phyloP scores from a whole-genome alignment of 2,797 vertebrate species.

The Pristis pectinata region DNA sequence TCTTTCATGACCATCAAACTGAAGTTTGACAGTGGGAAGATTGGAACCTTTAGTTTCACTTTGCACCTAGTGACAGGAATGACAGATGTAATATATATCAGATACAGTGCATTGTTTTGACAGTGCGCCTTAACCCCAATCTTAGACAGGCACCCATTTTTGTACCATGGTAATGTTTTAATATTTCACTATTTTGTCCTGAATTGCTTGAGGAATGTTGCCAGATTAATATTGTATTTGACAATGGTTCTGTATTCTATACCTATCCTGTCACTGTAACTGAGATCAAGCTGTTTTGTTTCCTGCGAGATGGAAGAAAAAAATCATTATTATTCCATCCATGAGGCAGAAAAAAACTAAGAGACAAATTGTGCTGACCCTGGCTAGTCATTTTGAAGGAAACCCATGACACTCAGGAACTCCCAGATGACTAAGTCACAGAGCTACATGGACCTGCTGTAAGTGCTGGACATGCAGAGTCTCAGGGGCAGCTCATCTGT shows the following conservation, averaged over 20 bases:
- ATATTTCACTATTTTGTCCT: not conserved
- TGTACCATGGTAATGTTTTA: no score
- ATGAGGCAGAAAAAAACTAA: not conserved
- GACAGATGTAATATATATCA: conserved; percentile 3
- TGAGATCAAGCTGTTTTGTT: not conserved
- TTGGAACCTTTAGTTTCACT: conserved; percentile 3
- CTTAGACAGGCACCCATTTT: not conserved
- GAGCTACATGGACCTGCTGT: no score
- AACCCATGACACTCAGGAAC: no score
- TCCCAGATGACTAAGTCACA: no score
- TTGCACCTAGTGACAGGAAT: not conserved
- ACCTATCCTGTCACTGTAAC: no score
- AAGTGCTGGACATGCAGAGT: no score
- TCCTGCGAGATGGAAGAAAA: not conserved
- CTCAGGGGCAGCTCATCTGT: no score
- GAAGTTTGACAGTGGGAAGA: not conserved
- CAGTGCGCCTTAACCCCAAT: not conserved
- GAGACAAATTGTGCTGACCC: no score
- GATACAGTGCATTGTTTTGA: not conserved
- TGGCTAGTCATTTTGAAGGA: no score
- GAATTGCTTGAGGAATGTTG: not conserved
- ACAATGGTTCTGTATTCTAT: not conserved
- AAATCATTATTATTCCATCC: not conserved
- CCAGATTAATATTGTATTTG: not conserved
- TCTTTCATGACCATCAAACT: not conserved